A percentile compares a stretch with the other conserved stretches of the same genome.
phyloP scores from a whole-genome alignment of 2,888 invertebrate genomes.

The Sinopyrophorus schimmeli region DNA sequence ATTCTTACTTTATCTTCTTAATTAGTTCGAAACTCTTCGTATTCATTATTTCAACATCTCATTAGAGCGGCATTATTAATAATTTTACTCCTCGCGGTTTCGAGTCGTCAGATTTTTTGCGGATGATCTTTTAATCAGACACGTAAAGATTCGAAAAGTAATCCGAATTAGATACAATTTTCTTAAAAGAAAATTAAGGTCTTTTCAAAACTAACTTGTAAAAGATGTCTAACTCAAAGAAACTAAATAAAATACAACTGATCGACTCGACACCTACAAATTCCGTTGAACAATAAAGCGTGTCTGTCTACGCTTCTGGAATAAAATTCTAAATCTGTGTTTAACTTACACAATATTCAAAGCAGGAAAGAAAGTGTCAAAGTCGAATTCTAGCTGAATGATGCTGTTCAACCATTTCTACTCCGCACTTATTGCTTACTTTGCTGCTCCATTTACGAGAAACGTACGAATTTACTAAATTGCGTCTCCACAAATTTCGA shows the following conservation, averaged over 20 bases:
- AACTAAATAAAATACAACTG: slow-evolving; percentile 24
- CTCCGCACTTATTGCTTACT: slow-evolving; percentile 17
- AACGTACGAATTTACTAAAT: slow-evolving; percentile 12
- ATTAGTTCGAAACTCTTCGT: slow-evolving; percentile 21
- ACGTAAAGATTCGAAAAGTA: slow-evolving; percentile 15
- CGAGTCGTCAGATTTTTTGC: slow-evolving; percentile 6
- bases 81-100: slow-evolving; percentile 4
- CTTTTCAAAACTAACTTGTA: slow-evolving; percentile 18
- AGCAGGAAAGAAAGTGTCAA: slow-evolving; percentile 17
- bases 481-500: too few relatives aligned
- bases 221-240: slow-evolving; percentile 16
- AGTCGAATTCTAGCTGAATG: slow-evolving; percentile 20
- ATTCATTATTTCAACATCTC: slow-evolving; percentile 20
- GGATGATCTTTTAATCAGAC: slow-evolving; percentile 24
- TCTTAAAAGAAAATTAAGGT: slow-evolving; percentile 28
- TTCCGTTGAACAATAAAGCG: slow-evolving; percentile 17
- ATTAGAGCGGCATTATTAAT: slow-evolving; percentile 20
- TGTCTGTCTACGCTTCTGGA: slow-evolving; percentile 17
- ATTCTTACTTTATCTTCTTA: slow-evolving; percentile 24
- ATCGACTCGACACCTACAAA: slow-evolving; percentile 19
- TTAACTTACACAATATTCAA: slow-evolving; percentile 21
- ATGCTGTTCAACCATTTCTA: slow-evolving; percentile 15
- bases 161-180: slow-evolving; percentile 20
- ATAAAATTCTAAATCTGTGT: slow-evolving; percentile 22
- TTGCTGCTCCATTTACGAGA: slow-evolving; percentile 8